Evolutionary conservation across 2,113 vertebrate genomes (phyloP).

Genomic region (Piaya cayana): DNA sequence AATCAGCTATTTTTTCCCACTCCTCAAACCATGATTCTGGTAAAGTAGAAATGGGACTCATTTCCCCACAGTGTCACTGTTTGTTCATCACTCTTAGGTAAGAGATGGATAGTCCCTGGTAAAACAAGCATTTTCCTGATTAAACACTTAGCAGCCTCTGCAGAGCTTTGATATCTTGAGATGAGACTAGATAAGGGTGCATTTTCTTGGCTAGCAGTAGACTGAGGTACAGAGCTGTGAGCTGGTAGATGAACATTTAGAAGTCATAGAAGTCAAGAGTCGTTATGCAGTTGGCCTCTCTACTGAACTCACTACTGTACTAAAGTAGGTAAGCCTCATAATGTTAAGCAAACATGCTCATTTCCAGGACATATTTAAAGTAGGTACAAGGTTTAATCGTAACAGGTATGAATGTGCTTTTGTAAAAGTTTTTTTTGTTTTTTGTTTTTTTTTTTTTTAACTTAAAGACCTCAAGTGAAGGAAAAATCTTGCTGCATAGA

Average conservation of each 20-base stretch:
- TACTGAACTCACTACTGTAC: neutral
- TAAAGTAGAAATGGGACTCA: neutral
- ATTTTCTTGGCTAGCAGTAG: neutral
- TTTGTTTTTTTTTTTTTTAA: neutral
- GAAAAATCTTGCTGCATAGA: neutral
- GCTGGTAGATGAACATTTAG: neutral
- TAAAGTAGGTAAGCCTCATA: neutral
- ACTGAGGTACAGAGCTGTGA: neutral
- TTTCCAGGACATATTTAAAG: neutral
- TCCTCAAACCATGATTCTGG: neutral
- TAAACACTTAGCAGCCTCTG: neutral
- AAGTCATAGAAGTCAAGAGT: neutral
- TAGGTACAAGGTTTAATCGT: too few relatives aligned
- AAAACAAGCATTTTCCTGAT: neutral
- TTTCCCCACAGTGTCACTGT: rapidly evolving
- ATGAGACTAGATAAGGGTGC: neutral
- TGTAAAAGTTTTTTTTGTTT: neutral
- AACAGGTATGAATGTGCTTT: neutral
- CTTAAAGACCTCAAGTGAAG: neutral
- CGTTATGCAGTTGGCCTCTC: neutral
- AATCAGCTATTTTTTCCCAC: neutral
- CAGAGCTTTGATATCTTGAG: neutral
- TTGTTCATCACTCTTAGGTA: neutral
- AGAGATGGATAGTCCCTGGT: neutral
- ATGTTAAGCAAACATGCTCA: neutral